phyloP scores from a whole-genome alignment of 2,888 invertebrate species.

The Chesias legatella region DNA sequence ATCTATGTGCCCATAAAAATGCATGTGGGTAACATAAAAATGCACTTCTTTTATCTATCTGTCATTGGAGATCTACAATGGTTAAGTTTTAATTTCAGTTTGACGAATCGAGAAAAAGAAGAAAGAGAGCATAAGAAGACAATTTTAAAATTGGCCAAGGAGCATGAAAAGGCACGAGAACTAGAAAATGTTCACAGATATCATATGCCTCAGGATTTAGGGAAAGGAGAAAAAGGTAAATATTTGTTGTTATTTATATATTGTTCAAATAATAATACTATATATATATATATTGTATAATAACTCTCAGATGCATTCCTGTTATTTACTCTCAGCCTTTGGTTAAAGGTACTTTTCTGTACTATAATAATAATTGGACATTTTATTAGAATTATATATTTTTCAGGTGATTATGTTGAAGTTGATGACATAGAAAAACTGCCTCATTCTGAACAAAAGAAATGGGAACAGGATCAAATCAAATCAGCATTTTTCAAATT shows the following conservation, averaged over 20 bases:
- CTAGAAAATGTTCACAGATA: slow-evolving; percentile 96
- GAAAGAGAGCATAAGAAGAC: slow-evolving; percentile 95
- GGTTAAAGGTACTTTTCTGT: too few relatives aligned
- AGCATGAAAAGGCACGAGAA: slow-evolving; percentile 97
- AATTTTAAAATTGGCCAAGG: slow-evolving; percentile 93
- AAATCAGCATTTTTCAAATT: slow-evolving; percentile 95
- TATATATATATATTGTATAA: too few relatives aligned
- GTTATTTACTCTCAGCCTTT: too few relatives aligned
- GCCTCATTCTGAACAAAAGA: slow-evolving; percentile 91
- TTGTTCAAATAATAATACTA: too few relatives aligned
- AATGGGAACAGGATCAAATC: slow-evolving; percentile 99
- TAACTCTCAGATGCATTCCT: too few relatives aligned
- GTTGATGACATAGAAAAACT: slow-evolving; percentile 92
- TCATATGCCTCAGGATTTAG: slow-evolving; percentile 94
- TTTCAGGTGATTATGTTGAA: slow-evolving; percentile 87
- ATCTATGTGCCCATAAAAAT: too few relatives aligned
- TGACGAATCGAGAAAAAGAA: slow-evolving; percentile 91
- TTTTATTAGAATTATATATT: too few relatives aligned
- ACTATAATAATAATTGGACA: too few relatives aligned
- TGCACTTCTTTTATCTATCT: too few relatives aligned
- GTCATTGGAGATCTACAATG: too few relatives aligned
- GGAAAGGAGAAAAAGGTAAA: slow-evolving; percentile 84
- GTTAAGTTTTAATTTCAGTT: too few relatives aligned
- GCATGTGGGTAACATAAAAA: too few relatives aligned
- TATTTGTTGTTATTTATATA: neutral